phyloP scores from a whole-genome alignment of 2,797 vertebrate species.

The Crenichthys baileyi region DNA sequence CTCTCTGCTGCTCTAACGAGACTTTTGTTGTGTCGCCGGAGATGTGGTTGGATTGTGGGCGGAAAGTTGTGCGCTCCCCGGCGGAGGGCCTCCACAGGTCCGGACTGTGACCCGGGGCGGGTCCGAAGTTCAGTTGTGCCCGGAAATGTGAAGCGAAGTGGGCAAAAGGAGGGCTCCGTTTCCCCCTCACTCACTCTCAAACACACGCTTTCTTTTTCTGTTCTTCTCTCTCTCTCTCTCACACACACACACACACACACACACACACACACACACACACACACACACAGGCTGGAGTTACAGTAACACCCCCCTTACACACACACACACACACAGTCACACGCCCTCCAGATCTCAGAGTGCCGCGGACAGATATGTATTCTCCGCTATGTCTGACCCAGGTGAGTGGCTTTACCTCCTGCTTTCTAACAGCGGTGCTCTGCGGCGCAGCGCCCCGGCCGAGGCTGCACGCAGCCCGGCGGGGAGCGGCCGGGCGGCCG shows the following conservation, averaged over 20 bases:
- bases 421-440: background rate
- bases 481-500: no score
- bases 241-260: slow-evolving; percentile 17
- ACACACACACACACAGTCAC: slow-evolving; percentile 38
- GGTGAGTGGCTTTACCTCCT: slow-evolving; percentile 73
- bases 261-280: slow-evolving; percentile 28
- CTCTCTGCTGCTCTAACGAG: slow-evolving; percentile 43
- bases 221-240: slow-evolving; percentile 12
- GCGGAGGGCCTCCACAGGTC: slow-evolving; percentile 84
- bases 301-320: slow-evolving; percentile 37
- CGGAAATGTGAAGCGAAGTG: slow-evolving; percentile 94
- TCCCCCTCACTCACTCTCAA: slow-evolving; percentile 59
- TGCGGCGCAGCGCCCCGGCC: background rate
- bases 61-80: slow-evolving; percentile 75
- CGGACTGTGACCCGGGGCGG: slow-evolving; percentile 90
- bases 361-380: slow-evolving; percentile 84
- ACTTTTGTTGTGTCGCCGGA: slow-evolving; percentile 56
- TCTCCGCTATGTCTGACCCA: slow-evolving; percentile 89
- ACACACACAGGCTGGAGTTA: slow-evolving; percentile 57
- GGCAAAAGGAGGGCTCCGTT: slow-evolving; percentile 84
- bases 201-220: slow-evolving; percentile 29
- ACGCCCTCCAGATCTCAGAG: slow-evolving; percentile 64
- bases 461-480: no score
- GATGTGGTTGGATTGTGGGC: slow-evolving; percentile 61
- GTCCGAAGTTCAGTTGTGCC: slow-evolving; percentile 94